Conservation (phyloP, 92 coral and sea anemone genomes). For the Blastomussa wellsi region DNA sequence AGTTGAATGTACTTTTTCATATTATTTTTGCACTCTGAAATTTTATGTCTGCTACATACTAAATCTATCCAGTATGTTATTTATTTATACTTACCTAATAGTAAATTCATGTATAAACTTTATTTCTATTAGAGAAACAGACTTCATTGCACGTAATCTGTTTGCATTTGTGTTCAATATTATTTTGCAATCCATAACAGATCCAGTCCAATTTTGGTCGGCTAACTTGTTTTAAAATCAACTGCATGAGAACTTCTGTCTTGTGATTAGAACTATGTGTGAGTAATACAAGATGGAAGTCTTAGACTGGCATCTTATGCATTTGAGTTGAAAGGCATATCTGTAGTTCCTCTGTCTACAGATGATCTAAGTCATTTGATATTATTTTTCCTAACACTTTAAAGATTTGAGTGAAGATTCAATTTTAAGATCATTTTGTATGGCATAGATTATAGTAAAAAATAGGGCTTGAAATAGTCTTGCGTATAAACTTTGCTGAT, state of each 20-base stretch:
- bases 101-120: not conserved
- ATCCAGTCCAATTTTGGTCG: not conserved
- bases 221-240: not conserved
- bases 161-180: not conserved
- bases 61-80: not conserved
- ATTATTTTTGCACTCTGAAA: not conserved
- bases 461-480: not conserved
- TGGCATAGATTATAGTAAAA: not conserved
- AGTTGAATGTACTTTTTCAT: not conserved
- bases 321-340: not conserved
- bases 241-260: not conserved
- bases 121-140: not conserved
- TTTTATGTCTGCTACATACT: not conserved
- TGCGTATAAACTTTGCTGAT: not conserved
- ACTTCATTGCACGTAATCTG: not conserved
- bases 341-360: not conserved
- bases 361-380: not conserved
- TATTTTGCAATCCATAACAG: not conserved
- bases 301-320: not conserved
- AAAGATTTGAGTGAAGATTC: not conserved
- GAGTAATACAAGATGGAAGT: not conserved
- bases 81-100: not conserved
- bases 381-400: not conserved
- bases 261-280: not conserved
- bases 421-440: not conserved